Conservation (phyloP, 2,888 invertebrate genomes). For the Drosophila multiciliata region DNA sequence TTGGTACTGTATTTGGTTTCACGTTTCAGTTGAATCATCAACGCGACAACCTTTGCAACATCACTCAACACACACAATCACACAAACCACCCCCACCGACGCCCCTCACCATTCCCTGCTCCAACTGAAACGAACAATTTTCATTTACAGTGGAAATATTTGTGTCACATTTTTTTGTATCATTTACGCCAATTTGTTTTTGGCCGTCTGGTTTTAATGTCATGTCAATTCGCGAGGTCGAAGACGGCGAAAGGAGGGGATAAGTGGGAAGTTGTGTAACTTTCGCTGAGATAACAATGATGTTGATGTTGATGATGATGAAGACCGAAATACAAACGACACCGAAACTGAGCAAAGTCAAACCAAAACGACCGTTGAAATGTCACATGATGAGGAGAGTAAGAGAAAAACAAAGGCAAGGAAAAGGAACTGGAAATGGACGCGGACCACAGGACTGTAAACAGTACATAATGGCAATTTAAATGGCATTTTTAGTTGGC, state of each 20-base stretch:
- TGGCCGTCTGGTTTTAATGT: constrained; percentile 55
- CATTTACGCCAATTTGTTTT: constrained; percentile 70
- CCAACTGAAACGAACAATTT: constrained; percentile 30
- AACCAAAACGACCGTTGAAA: constrained; percentile 41
- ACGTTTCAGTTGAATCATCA: constrained; percentile 40
- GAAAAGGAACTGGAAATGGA: constrained; percentile 19
- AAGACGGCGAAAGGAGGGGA: neutral
- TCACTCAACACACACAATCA: too few relatives aligned
- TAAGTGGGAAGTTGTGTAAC: constrained; percentile 15
- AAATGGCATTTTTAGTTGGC: constrained; percentile 78
- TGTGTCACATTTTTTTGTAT: constrained; percentile 44
- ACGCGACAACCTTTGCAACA: constrained; percentile 14
- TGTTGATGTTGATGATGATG: constrained; percentile 38
- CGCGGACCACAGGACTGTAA: constrained; percentile 60
- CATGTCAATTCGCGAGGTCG: constrained; percentile 17
- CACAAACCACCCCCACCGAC: neutral
- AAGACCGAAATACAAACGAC: constrained; percentile 20
- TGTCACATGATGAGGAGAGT: constrained; percentile 22
- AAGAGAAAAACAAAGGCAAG: constrained; percentile 8
- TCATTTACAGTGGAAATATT: constrained; percentile 56
- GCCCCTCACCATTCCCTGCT: neutral
- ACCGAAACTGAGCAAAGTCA: constrained; percentile 44
- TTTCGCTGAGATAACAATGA: constrained; percentile 41
- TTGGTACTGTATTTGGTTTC: constrained; percentile 13
- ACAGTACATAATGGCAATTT: constrained; percentile 75